Base-by-base conservation (phyloP, 2,888 invertebrate species). In the Ectemnius cavifrons region DNA sequence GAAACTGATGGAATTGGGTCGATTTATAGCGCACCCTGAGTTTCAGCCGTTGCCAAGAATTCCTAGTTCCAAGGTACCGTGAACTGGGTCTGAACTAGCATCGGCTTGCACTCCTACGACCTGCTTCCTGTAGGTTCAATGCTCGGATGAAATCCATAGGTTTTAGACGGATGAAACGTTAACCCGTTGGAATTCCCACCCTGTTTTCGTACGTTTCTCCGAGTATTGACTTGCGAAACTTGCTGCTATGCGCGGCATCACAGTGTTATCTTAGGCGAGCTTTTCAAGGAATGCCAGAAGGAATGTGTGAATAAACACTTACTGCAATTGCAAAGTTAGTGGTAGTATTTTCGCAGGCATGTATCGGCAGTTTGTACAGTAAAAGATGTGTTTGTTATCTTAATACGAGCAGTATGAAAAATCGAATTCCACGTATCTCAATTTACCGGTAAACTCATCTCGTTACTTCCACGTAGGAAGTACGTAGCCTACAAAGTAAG, bases 401-500 rank as follows among this genome's bases (percentile, higher is more conserved):
- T 11, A 37, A 37, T 37, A 4, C 8, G 52, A 16, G 16, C 16
- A 14, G 2, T 16, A 52, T 16, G 52, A 14, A 52, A 52, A 52
- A 52, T 52, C 16, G 52, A 14, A 11, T 52, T 11, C 14, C 52
- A 52, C 0, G 14, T 13, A 11, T 37, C 37, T 37, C 52, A 52
- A 52, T 52, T 52, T 52, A 16, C 52, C 4, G 52, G 52, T 14
- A 52, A 52, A 52, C 52, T 52, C 52, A 52, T 52, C 52, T 52
- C 52, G 47, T 62, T 59, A 49, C 63, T 60, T 20, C 62, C 28
- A 47, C 73, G 61, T 80, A 82, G 82, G 77, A 84, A 82, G 82
- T 68, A 63, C 69, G 75, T 73, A 81, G 77, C 84, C 84, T 82
- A 81, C 76, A 84, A 84, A 84, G 75, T 75, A 78, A 84, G 62